These are phyloP conservation scores for Cheirogaleus major DNA, from an alignment of 2,797 vertebrate genomes.

Conservation along the genomic window DNA sequence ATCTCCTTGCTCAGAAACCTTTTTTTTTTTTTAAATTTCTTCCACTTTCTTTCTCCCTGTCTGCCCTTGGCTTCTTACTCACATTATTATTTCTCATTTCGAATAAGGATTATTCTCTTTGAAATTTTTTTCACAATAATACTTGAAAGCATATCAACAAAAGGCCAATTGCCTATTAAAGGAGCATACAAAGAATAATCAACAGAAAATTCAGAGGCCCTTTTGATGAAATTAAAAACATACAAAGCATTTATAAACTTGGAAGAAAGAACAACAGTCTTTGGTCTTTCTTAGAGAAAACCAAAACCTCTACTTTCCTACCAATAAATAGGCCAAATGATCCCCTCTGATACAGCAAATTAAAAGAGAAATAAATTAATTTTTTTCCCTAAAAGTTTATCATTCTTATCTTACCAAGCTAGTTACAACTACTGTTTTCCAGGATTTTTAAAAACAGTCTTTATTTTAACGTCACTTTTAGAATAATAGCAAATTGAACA, in stretches of 20 bases:
- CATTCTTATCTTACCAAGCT: neutral
- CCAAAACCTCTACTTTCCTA: neutral
- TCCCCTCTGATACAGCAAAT: neutral
- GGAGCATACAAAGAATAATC: neutral
- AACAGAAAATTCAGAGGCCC: neutral
- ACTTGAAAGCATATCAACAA: neutral
- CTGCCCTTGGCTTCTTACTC: neutral
- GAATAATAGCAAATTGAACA: neutral
- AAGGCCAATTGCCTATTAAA: neutral
- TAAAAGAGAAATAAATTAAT: neutral
- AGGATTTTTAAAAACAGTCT: neutral
- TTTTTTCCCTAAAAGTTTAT: neutral
- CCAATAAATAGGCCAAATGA: neutral
- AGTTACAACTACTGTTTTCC: neutral
- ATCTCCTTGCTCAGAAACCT: neutral
- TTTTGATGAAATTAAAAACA: neutral
- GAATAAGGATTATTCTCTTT: neutral
- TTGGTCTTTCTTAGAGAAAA: neutral
- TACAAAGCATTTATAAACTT: neutral
- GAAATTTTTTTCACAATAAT: neutral
- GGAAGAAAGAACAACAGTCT: neutral
- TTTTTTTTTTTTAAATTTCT: neutral
- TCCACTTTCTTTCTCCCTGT: neutral
- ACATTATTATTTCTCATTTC: neutral
- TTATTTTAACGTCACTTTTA: neutral